Percentiles rank a stretch among this genome's conserved stretches.
Evolutionary conservation across 2,888 invertebrate genomes (phyloP).

Genomic region (Theristus sp.): DNA sequence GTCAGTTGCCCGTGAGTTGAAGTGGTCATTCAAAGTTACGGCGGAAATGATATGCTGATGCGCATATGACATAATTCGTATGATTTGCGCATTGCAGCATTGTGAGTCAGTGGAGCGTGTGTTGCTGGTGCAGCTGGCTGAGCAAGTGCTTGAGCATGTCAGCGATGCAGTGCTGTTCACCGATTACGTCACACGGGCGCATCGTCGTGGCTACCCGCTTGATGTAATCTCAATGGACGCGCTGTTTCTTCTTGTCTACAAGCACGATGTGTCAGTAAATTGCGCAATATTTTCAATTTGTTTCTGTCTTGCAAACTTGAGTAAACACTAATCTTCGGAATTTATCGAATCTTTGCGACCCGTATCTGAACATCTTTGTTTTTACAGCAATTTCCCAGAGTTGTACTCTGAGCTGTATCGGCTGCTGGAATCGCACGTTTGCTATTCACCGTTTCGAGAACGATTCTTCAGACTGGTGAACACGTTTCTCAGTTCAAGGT

Average conservation of each 20-base stretch:
- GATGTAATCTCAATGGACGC: constrained; percentile 78
- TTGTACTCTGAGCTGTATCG: constrained; percentile 85
- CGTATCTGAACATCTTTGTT: background rate
- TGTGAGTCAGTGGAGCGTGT: background rate
- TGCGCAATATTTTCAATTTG: background rate
- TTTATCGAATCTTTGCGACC: background rate
- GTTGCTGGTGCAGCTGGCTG: constrained; percentile 36
- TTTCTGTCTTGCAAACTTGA: background rate
- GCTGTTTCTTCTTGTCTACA: constrained; percentile 65
- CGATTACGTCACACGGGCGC: constrained; percentile 73
- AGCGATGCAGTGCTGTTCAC: constrained; percentile 62
- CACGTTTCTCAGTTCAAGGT: constrained; percentile 76
- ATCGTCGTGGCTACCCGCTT: constrained; percentile 48
- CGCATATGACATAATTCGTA: background rate
- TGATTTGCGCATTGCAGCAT: no score
- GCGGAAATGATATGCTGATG: background rate
- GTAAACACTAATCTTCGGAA: constrained; percentile 1
- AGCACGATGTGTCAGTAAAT: constrained; percentile 55
- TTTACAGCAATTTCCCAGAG: constrained; percentile 63
- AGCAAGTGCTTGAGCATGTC: constrained; percentile 59
- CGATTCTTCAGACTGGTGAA: constrained; percentile 71
- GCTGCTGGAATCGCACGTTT: constrained; percentile 73
- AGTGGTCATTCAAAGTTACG: background rate
- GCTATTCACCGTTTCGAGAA: constrained; percentile 70
- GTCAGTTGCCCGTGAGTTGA: constrained; percentile 36